Evolutionary conservation across 2,888 invertebrate genomes (phyloP).

Genomic region (Nyleta sp.): DNA sequence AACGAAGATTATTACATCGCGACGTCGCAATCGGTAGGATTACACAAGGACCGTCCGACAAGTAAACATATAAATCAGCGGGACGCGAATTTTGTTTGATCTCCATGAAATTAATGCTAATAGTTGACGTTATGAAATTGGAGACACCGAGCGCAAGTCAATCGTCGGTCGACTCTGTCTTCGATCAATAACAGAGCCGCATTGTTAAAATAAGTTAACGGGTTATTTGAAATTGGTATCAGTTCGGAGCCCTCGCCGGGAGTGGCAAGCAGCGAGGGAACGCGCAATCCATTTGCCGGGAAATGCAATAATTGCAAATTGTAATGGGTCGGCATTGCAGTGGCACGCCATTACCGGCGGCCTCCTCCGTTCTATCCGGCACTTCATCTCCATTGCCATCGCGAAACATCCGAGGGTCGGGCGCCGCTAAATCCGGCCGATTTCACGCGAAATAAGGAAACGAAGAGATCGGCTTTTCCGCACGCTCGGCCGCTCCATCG

Average conservation of each 20-base stretch:
- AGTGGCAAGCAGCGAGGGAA: conserved; percentile 62
- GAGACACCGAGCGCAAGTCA: not conserved
- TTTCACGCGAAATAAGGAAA: conserved; percentile 57
- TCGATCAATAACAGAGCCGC: conserved; percentile 28
- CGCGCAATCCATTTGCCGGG: conserved; percentile 76
- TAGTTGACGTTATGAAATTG: not conserved
- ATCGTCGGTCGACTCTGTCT: conserved; percentile 12
- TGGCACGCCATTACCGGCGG: conserved; percentile 76
- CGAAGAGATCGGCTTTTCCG: conserved; percentile 55
- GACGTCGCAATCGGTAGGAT: too few species aligned
- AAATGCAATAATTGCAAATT: conserved; percentile 81
- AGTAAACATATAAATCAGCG: not conserved
- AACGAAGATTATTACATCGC: too few species aligned
- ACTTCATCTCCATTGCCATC: conserved; percentile 51
- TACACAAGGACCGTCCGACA: too few species aligned
- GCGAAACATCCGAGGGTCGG: conserved; percentile 53
- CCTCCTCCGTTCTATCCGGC: conserved; percentile 56
- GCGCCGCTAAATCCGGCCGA: conserved; percentile 25
- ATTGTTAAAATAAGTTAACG: conserved; percentile 51
- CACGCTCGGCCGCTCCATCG: conserved; percentile 50
- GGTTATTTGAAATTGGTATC: conserved; percentile 51
- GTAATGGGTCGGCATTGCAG: conserved; percentile 76
- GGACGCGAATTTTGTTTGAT: too few species aligned
- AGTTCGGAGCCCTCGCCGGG: conserved; percentile 19
- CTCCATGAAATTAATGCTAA: not conserved